Percentiles rank a stretch among this genome's conserved stretches.
phyloP scores from a whole-genome alignment of 2,797 vertebrate species.

The Catamblyrhynchus diadema region DNA sequence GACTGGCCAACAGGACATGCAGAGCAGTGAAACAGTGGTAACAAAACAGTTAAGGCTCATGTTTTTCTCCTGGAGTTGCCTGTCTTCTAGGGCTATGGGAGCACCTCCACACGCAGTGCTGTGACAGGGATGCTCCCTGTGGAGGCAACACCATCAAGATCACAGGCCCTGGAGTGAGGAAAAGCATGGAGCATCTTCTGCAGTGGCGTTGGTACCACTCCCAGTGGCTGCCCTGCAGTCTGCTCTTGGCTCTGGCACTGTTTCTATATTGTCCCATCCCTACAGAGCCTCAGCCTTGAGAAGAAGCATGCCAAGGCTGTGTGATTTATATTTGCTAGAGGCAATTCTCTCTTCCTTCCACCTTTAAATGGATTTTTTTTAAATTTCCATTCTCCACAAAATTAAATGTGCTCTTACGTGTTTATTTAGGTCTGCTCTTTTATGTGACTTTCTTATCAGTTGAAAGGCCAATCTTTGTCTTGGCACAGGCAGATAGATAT shows the following conservation, averaged over 20 bases:
- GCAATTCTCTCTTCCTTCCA: not conserved
- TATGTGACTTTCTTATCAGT: not conserved
- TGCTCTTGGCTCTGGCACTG: not conserved
- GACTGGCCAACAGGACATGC: not conserved
- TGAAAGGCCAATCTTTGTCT: not conserved
- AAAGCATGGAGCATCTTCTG: not conserved
- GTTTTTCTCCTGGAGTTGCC: not conserved
- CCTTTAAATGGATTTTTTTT: not conserved
- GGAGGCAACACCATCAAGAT: not conserved
- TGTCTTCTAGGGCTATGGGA: accelerated
- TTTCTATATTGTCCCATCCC: not conserved
- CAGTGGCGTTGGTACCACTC: not conserved
- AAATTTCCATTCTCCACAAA: not conserved
- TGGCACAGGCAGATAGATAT: not conserved
- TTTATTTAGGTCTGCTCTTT: not conserved
- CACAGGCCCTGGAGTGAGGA: not conserved
- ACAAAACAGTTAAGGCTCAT: not conserved
- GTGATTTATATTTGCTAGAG: not conserved
- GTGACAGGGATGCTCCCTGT: not conserved
- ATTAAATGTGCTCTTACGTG: not conserved
- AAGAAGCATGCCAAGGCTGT: not conserved
- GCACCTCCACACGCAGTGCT: not conserved
- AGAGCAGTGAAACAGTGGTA: not conserved
- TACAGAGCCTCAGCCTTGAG: not conserved
- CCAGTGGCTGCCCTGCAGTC: not conserved